These are phyloP conservation scores for Ophonus ardosiacus DNA, from an alignment of 2,888 invertebrate species.

Conservation along the genomic window DNA sequence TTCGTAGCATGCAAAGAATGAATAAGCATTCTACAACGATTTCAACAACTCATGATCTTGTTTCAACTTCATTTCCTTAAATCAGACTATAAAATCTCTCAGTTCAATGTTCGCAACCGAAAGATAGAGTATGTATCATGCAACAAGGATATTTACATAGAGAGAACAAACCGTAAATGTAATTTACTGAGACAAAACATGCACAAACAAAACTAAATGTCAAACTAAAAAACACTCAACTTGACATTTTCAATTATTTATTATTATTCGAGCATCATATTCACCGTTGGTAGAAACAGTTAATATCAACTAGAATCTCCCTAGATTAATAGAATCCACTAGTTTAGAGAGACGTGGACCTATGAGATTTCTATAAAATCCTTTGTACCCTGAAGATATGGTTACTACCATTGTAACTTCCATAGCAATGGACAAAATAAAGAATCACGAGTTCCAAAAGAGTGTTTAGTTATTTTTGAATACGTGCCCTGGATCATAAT, in stretches of 20 bases:
- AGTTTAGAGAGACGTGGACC: too few relatives aligned
- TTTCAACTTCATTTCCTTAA: conserved; percentile 22
- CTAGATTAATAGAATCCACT: too few relatives aligned
- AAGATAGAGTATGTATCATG: conserved; percentile 4
- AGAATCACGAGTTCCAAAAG: too few relatives aligned
- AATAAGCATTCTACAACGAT: conserved; percentile 18
- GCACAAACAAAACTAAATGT: not conserved
- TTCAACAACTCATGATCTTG: conserved; percentile 17
- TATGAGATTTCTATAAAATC: too few relatives aligned
- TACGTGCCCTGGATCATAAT: too few relatives aligned
- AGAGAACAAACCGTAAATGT: not conserved
- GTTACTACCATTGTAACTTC: too few relatives aligned
- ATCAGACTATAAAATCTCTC: conserved; percentile 5
- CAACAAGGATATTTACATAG: conserved; percentile 1
- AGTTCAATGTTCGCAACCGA: conserved; percentile 5
- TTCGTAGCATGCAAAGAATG: conserved; percentile 14
- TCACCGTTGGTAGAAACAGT: too few relatives aligned
- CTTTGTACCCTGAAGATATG: too few relatives aligned
- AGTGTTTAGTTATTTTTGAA: too few relatives aligned
- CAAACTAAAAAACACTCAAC: not conserved
- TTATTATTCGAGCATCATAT: not conserved
- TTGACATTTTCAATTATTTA: not conserved
- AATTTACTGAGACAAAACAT: conserved; percentile 4
- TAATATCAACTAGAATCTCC: too few relatives aligned
- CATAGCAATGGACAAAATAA: too few relatives aligned